Evolutionary conservation across 2,797 vertebrate genomes (phyloP), one percentile per base, ranked within the genome.

Genomic region (Gadopsis marmoratus): DNA sequence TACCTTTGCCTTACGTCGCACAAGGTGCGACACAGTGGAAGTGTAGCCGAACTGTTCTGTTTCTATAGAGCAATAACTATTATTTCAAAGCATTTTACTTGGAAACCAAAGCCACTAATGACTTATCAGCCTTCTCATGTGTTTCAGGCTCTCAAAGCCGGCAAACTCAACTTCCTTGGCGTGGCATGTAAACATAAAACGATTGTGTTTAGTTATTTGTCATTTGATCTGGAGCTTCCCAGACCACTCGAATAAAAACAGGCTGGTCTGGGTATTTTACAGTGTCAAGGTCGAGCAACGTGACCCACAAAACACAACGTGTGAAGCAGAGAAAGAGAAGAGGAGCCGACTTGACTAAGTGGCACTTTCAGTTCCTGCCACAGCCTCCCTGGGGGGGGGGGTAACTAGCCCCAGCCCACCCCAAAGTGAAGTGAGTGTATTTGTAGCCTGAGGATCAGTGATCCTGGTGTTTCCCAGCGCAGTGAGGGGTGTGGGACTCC

Each of bases 401-500:
- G 51, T 37, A 39, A 53, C 51, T 31, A 39, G 39, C 14, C 21
- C 47, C 53, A 62, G 64, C 45, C 33, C 47, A 2, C 26, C 63
- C 69, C 19, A 7, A 29, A 43, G 68, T 35, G 67, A 43, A 77
- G 53, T 39, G 12, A 61, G 47, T 29, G 64, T 1, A 54, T 64
- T 48, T 51, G 19, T 8, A 60, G 8, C 11, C 76, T 48, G 33
- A 61, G 58, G 37, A 26, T 26, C 26, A 26, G 26, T 26, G 26
- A 26, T 26, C 16, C 39, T 60, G 74, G 77, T 77, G 74, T 79
- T 81, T 81, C 86, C 83, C 79, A 21, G 31, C 54, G 61, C 9
- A 53, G 29, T 3, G 48, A 64, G 53, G 47, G 59, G 21, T 37
- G 65, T 78, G 79, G 84, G 83, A 67, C 82, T 78, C 81, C 83